phyloP scores from a whole-genome alignment of 2,888 invertebrate species.

The Aleiodes leptofemur region DNA sequence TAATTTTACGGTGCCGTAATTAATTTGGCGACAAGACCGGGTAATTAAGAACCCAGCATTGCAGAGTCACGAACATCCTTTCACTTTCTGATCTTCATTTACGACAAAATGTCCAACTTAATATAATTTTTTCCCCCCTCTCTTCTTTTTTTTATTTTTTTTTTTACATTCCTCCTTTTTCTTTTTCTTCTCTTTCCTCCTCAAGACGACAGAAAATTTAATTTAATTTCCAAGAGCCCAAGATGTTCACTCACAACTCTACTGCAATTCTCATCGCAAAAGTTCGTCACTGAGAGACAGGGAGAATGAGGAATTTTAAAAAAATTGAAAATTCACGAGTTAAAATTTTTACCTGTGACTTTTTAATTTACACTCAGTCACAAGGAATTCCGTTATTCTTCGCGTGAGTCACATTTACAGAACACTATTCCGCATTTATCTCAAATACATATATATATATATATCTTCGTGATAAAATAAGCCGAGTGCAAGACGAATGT shows the following conservation, averaged over 20 bases:
- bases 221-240: constrained; percentile 25
- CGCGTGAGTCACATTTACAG: constrained; percentile 17
- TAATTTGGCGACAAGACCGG: constrained; percentile 29
- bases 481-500: constrained; percentile 19
- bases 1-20: constrained; percentile 17
- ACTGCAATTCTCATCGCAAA: constrained; percentile 12
- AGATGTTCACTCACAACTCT: constrained; percentile 18
- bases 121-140: constrained; percentile 4
- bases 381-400: constrained; percentile 22
- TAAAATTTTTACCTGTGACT: constrained; percentile 3
- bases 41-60: constrained; percentile 27
- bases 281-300: background rate
- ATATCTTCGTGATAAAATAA: background rate
- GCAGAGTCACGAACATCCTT: constrained; percentile 31
- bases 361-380: constrained; percentile 35
- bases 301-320: background rate
- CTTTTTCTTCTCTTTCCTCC: background rate
- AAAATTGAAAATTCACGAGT: background rate
- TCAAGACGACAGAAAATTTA: constrained; percentile 28
- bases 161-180: background rate
- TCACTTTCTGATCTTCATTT: constrained; percentile 33
- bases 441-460: background rate
- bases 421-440: background rate
- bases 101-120: constrained; percentile 33
- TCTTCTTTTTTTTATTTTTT: background rate